These are phyloP conservation scores for Porites rus DNA, from an alignment of 92 coral and sea anemone species.

Conservation along the genomic window DNA sequence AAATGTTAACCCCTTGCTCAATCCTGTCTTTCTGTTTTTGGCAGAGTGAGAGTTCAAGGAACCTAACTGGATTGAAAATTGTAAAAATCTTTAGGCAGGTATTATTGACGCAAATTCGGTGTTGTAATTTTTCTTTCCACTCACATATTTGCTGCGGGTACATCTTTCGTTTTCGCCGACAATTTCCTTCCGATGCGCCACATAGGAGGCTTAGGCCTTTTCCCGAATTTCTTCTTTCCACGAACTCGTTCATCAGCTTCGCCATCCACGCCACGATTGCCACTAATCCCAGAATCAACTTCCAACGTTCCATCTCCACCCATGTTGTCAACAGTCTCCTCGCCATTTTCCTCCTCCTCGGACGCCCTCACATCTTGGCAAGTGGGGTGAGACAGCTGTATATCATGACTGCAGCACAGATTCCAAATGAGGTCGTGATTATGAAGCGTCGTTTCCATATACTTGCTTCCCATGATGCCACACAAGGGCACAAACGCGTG, in stretches of 20 bases:
- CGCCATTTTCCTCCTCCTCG: slow-evolving; percentile 54
- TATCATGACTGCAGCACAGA: slow-evolving; percentile 93
- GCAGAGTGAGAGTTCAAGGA: too few relatives aligned
- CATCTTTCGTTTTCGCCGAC: slow-evolving; percentile 31
- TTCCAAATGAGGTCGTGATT: slow-evolving; percentile 97
- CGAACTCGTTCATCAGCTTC: background rate
- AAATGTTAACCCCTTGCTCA: too few relatives aligned
- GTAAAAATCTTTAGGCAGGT: too few relatives aligned
- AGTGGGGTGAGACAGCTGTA: slow-evolving; percentile 74
- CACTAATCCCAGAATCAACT: slow-evolving; percentile 16
- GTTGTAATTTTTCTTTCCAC: background rate
- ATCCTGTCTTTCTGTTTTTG: too few relatives aligned
- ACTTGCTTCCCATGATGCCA: slow-evolving; percentile 94
- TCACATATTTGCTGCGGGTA: slow-evolving; percentile 16
- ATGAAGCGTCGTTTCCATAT: slow-evolving; percentile 83
- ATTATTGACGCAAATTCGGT: background rate
- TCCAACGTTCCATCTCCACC: background rate
- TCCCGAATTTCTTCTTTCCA: slow-evolving; percentile 10
- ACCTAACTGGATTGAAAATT: too few relatives aligned
- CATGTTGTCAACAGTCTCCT: slow-evolving; percentile 40
- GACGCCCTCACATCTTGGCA: slow-evolving; percentile 49
- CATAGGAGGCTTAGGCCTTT: slow-evolving; percentile 55
- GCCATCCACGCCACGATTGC: slow-evolving; percentile 5
- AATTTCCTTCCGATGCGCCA: slow-evolving; percentile 59
- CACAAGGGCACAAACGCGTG: slow-evolving; percentile 90